Percentiles rank a stretch among this genome's conserved stretches.
Conservation (phyloP, 2,888 invertebrate genomes). For the Polydrusus cervinus region DNA sequence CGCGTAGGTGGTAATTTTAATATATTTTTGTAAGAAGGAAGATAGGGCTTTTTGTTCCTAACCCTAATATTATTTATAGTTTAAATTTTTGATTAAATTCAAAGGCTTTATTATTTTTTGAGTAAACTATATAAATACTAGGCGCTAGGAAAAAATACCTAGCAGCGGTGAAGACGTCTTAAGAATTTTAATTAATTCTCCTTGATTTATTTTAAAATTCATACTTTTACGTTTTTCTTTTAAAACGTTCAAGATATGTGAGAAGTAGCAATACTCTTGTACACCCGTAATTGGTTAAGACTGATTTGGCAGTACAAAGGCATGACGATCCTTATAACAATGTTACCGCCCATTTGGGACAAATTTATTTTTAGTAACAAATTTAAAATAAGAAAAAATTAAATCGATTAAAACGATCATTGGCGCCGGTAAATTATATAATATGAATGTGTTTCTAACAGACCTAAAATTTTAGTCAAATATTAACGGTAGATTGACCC, state of each 20-base stretch:
- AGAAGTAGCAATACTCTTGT: conserved; percentile 23
- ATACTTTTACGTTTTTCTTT: conserved; percentile 23
- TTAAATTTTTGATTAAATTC: no score
- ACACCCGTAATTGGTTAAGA: conserved; percentile 19
- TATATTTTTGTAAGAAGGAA: no score
- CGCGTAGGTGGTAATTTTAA: no score
- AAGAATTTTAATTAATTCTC: conserved; percentile 20
- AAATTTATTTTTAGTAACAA: conserved; percentile 26
- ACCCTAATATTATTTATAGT: no score
- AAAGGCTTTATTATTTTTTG: no score
- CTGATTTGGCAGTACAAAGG: conserved; percentile 24
- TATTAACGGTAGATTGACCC: no score
- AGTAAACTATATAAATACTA: no score
- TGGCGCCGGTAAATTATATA: neutral
- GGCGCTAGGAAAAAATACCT: no score
- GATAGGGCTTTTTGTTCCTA: no score
- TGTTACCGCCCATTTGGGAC: conserved; percentile 22
- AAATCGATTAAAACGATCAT: conserved; percentile 5
- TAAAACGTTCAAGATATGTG: conserved; percentile 22
- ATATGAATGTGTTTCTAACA: no score
- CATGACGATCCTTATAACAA: conserved; percentile 21
- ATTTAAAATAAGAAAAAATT: conserved; percentile 13
- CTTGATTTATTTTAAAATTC: conserved; percentile 3
- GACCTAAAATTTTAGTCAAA: no score
- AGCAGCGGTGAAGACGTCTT: neutral